Evolutionary conservation across 2,113 vertebrate genomes (phyloP), one percentile per base, ranked within the genome.

Genomic region (Origma solitaria): DNA sequence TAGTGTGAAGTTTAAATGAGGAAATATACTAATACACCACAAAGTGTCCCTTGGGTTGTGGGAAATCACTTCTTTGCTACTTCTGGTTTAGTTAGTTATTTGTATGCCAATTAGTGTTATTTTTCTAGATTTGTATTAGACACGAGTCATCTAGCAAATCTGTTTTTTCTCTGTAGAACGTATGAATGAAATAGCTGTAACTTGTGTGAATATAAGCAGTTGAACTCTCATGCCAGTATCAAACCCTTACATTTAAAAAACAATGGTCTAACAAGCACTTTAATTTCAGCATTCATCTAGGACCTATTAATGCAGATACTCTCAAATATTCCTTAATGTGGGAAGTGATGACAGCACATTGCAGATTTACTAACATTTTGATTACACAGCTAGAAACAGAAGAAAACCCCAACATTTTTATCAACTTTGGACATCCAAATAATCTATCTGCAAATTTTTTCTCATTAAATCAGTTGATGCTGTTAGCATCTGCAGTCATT

Each of bases 71-170:
- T 86, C 38, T 73, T 9, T 77, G 56, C 44, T 91, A 60, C 66
- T 92, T 82, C 35, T 94, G n/a, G 31, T 62, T 82, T 92, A 57
- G 70, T 93, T 88, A 49, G 25, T 84, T 93, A 81, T n/a, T 88
- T 91, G 47, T 49, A 77, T 95, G 27, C 51, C 70, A 23, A 42
- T 90, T 53, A 66, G 2, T 44, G 37, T 94, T 92, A 27, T 76
- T 95, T 94, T 97, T 87, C 80, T 71, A 16, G 73, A 86, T 96
- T 94, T 90, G 68, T 65, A 49, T 91, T 91, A 78, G 75, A 82
- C 68, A 81, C 11, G 47, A 90, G 30, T 91, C n/a, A 64, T 68
- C 64, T 62, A 71, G 60, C 23, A 95, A 77, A 78, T 79, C 28
- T 64, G 82, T 61, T 89, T 82, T 53, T 76, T 90, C 86, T 70